phyloP scores from a whole-genome alignment of 2,113 vertebrate species.

The Pavo muticus region DNA sequence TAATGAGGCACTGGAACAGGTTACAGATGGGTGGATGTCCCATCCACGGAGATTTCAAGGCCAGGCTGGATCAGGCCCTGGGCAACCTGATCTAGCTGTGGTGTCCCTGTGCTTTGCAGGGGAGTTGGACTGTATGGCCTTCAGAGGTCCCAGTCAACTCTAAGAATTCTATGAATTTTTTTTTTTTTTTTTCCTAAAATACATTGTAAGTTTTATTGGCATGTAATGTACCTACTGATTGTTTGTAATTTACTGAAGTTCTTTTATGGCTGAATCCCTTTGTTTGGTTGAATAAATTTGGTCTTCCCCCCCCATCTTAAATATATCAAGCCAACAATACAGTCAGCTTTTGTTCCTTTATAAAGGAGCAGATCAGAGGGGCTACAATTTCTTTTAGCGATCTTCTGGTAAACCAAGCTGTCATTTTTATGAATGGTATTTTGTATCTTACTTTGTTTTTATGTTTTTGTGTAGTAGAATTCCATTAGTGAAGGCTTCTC shows the following conservation, averaged over 20 bases:
- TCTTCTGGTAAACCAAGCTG: slow-evolving; percentile 3
- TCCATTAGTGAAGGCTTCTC: neutral
- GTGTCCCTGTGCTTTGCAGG: too few relatives aligned
- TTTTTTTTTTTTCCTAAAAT: neutral
- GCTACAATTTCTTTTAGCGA: neutral
- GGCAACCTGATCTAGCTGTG: too few relatives aligned
- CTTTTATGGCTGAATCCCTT: slow-evolving; percentile 6
- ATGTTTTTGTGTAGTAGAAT: neutral
- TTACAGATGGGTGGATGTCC: too few relatives aligned
- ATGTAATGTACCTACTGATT: neutral
- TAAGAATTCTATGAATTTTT: too few relatives aligned
- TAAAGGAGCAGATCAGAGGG: slow-evolving; percentile 12
- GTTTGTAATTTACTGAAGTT: neutral
- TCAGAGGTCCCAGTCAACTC: too few relatives aligned
- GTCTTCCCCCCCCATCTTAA: neutral
- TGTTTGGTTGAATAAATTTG: slow-evolving; percentile 6
- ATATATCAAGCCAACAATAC: slow-evolving; percentile 14
- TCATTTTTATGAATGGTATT: slow-evolving; percentile 13
- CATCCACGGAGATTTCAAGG: too few relatives aligned
- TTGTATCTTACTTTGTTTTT: neutral
- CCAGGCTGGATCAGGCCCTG: too few relatives aligned
- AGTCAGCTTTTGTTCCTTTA: slow-evolving; percentile 36
- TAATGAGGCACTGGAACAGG: too few relatives aligned
- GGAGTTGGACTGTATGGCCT: too few relatives aligned
- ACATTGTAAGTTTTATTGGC: neutral